These are phyloP conservation scores for Orthonychiurus folsomi DNA, from an alignment of 2,888 invertebrate genomes.

Conservation along the genomic window DNA sequence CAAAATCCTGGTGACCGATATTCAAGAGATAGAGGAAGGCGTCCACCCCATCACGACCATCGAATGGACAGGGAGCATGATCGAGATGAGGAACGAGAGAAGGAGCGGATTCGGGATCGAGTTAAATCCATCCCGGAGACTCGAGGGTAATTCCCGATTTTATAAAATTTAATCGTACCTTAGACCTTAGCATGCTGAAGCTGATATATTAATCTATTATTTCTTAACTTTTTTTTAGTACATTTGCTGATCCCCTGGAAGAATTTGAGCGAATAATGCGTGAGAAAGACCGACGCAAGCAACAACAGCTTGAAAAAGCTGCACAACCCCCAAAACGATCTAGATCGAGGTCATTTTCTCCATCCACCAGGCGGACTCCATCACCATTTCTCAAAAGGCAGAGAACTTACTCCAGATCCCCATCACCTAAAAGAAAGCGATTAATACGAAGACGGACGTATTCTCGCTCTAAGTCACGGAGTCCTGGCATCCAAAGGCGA, in stretches of 20 bases:
- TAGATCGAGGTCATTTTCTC: slow-evolving; percentile 44
- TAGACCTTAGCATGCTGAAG: neutral
- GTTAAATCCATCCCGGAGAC: neutral
- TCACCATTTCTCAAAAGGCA: slow-evolving; percentile 36
- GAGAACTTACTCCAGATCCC: slow-evolving; percentile 40
- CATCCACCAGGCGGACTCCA: slow-evolving; percentile 38
- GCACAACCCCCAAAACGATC: slow-evolving; percentile 44
- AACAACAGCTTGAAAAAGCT: slow-evolving; percentile 17
- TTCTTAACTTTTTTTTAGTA: slow-evolving; percentile 48
- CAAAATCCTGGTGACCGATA: slow-evolving; percentile 15
- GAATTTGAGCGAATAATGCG: slow-evolving; percentile 77
- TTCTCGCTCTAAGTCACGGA: slow-evolving; percentile 44
- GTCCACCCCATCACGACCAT: slow-evolving; percentile 16
- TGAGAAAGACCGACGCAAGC: slow-evolving; percentile 67
- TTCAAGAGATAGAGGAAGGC: slow-evolving; percentile 13
- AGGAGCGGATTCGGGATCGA: slow-evolving; percentile 14
- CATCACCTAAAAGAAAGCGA: slow-evolving; percentile 38
- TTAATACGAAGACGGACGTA: slow-evolving; percentile 41
- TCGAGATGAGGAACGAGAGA: slow-evolving; percentile 17
- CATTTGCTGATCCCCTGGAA: slow-evolving; percentile 74
- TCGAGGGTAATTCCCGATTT: neutral
- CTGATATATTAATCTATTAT: neutral
- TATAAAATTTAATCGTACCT: neutral
- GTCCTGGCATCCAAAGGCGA: slow-evolving; percentile 40
- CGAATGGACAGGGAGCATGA: slow-evolving; percentile 5